phyloP scores from a whole-genome alignment of 2,797 vertebrate genomes.

The Mormyrops boulengeri region DNA sequence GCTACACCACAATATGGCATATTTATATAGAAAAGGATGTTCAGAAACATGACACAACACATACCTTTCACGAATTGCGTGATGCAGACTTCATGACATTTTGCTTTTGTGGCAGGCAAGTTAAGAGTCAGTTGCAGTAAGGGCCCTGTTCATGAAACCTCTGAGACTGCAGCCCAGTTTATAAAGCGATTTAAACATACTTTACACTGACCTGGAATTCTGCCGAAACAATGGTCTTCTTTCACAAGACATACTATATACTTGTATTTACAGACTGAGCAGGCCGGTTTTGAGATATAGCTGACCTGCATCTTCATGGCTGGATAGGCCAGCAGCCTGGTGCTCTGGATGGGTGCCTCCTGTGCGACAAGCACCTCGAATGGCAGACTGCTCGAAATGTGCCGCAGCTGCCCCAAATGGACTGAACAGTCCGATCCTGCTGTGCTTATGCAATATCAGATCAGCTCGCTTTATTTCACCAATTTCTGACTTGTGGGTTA shows the following conservation, averaged over 20 bases:
- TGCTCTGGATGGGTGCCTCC: slow-evolving; percentile 8
- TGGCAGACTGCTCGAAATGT: not conserved
- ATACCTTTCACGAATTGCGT: not conserved
- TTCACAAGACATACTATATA: slow-evolving; percentile 42
- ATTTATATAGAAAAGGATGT: not conserved
- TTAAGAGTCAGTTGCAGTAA: not conserved
- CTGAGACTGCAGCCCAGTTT: slow-evolving; percentile 15
- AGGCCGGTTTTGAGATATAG: slow-evolving; percentile 31
- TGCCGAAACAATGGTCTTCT: slow-evolving; percentile 41
- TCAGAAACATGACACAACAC: not conserved
- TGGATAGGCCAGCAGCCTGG: not conserved
- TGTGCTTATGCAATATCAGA: not conserved
- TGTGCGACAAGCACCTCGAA: not conserved
- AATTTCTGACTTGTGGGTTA: not conserved
- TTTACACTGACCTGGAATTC: slow-evolving; percentile 45
- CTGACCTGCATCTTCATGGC: not conserved
- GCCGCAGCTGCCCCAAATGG: not conserved
- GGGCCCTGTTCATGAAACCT: not conserved
- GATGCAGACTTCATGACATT: not conserved
- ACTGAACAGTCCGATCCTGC: not conserved
- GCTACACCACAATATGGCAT: not conserved
- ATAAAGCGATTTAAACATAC: slow-evolving; percentile 35
- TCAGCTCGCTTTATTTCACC: not conserved
- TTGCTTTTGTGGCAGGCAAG: not conserved
- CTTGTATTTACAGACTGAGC: slow-evolving; percentile 37